phyloP scores from a whole-genome alignment of 2,113 vertebrate genomes.

The Amazona guildingii region DNA sequence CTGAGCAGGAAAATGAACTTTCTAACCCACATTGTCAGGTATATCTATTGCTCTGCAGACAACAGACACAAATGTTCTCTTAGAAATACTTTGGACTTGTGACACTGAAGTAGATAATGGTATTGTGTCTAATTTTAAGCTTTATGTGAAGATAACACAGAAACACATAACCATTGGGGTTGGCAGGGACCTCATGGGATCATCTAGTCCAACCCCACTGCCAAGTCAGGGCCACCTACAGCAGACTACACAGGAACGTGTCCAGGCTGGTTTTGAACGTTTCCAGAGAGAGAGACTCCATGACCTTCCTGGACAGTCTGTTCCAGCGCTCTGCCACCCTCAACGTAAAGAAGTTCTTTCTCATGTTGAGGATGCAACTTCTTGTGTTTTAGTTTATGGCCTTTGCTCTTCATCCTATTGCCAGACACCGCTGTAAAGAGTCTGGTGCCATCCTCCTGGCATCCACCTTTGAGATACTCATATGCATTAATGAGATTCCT shows the following conservation, averaged over 20 bases:
- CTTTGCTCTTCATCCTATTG: neutral
- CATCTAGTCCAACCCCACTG: neutral
- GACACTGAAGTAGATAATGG: neutral
- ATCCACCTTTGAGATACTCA: neutral
- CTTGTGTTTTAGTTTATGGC: neutral
- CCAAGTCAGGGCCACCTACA: neutral
- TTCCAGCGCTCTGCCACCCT: neutral
- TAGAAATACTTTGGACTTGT: neutral
- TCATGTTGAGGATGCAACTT: neutral
- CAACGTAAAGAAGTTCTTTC: neutral
- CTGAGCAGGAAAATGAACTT: neutral
- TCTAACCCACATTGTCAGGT: neutral
- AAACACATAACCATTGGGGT: neutral
- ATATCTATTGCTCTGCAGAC: neutral
- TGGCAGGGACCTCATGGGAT: neutral
- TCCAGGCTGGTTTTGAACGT: neutral
- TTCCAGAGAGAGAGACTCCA: neutral
- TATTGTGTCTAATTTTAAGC: neutral
- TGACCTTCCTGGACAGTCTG: neutral
- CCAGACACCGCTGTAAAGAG: neutral
- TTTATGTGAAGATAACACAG: neutral
- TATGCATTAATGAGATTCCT: neutral
- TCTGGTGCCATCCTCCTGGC: neutral
- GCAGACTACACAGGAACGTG: neutral
- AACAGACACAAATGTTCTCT: neutral